Evolutionary conservation across 2,113 vertebrate species (phyloP).

Genomic region (Nematolebias whitei): DNA sequence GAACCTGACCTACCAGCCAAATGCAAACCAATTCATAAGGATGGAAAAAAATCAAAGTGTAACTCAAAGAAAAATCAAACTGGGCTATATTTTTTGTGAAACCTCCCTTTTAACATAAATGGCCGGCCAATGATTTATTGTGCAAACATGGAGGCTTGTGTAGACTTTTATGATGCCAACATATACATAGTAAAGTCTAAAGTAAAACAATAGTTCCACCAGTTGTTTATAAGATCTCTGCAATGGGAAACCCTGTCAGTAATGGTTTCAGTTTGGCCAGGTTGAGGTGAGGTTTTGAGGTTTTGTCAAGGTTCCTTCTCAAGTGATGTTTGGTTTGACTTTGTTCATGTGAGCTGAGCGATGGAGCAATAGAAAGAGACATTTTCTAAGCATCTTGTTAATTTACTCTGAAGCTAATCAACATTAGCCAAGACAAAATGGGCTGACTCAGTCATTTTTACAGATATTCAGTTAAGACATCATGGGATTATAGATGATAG

Average conservation of each 20-base stretch:
- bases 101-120: conserved; percentile 39
- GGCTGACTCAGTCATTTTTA: background rate
- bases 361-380: conserved; percentile 25
- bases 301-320: conserved; percentile 60
- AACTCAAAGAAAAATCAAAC: conserved; percentile 1
- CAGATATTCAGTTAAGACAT: no score
- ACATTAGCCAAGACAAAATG: background rate
- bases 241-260: conserved; percentile 32
- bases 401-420: background rate
- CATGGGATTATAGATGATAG: no score
- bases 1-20: conserved; percentile 38
- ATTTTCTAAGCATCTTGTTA: conserved; percentile 16
- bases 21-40: conserved; percentile 51
- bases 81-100: conserved; percentile 48
- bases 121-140: conserved; percentile 47
- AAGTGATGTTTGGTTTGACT: conserved; percentile 70
- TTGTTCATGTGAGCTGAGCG: conserved; percentile 41
- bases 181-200: conserved; percentile 63
- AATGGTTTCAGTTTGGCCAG: conserved; percentile 55
- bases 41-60: conserved; percentile 66
- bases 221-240: conserved; percentile 60
- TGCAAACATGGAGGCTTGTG: conserved; percentile 49
- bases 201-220: conserved; percentile 68
- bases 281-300: conserved; percentile 65
- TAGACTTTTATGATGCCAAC: conserved; percentile 61